A percentile compares a stretch with the other conserved stretches of the same genome.
Conservation (phyloP, 1,140 invertebrate genomes). For the Coelopa frigida region DNA sequence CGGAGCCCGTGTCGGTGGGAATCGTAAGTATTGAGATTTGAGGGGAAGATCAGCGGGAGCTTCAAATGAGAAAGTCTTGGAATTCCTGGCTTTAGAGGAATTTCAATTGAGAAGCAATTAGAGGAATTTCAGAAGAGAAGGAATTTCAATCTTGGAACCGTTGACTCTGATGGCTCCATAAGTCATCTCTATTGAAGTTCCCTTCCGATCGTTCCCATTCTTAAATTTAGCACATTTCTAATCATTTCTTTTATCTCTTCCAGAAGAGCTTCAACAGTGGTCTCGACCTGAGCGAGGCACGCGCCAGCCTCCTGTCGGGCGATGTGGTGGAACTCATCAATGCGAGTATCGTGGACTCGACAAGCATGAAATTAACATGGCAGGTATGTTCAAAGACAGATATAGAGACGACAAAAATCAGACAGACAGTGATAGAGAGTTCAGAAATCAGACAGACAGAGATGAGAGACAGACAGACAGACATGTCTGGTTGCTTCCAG, state of each 20-base stretch:
- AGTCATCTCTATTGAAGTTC: too few species aligned
- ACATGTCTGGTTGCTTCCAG: too few species aligned
- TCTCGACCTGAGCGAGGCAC: constrained; percentile 53
- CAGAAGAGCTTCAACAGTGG: constrained; percentile 49
- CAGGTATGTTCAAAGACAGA: too few species aligned
- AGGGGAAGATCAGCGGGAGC: too few species aligned
- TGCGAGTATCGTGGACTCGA: constrained; percentile 72
- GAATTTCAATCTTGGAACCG: too few species aligned
- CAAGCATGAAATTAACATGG: constrained; percentile 77
- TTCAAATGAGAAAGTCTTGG: background rate
- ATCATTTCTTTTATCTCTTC: background rate
- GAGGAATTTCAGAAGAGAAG: too few species aligned
- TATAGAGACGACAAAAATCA: background rate
- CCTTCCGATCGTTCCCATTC: too few species aligned
- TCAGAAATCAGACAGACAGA: too few species aligned
- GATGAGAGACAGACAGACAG: too few species aligned
- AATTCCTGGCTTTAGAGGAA: background rate
- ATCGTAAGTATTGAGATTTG: constrained; percentile 28
- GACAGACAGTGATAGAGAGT: too few species aligned
- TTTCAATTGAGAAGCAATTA: too few species aligned
- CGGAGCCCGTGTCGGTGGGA: constrained; percentile 53
- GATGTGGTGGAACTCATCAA: constrained; percentile 73
- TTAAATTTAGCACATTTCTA: background rate
- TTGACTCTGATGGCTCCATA: too few species aligned
- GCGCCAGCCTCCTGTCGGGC: constrained; percentile 58